Evolutionary conservation across 2,113 vertebrate species (phyloP).

Genomic region (Amia ocellicauda): DNA sequence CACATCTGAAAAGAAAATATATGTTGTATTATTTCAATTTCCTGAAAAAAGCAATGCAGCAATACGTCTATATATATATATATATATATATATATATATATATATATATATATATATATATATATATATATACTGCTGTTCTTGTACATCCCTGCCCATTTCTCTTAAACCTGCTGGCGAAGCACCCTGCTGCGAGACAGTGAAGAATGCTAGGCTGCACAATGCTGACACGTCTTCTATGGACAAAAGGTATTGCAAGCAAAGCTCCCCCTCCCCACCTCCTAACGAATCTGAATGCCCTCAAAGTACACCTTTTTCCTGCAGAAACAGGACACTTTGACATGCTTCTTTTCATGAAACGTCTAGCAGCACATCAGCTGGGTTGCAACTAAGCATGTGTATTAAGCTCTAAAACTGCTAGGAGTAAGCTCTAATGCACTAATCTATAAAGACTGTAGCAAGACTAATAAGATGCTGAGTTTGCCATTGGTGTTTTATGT

Average conservation of each 20-base stretch:
- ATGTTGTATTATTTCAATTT: no score
- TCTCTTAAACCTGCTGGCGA: background rate
- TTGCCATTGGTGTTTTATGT: constrained; percentile 37
- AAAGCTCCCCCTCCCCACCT: background rate
- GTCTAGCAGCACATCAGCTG: background rate
- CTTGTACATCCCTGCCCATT: background rate
- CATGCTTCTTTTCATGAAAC: background rate
- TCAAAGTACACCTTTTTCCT: background rate
- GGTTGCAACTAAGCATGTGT: background rate
- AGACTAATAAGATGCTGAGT: constrained; percentile 61
- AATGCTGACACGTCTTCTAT: background rate
- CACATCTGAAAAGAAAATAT: constrained; percentile 78
- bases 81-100: background rate
- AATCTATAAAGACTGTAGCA: constrained; percentile 48
- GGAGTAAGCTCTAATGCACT: constrained; percentile 67
- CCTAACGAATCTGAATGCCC: no score
- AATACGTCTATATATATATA: background rate
- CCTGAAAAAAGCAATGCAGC: no score
- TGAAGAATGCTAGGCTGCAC: background rate
- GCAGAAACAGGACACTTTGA: background rate
- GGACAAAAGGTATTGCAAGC: background rate
- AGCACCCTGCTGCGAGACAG: background rate
- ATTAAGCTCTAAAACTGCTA: constrained; percentile 59
- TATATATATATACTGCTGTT: no score
- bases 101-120: no score